Evolutionary conservation across 2,888 invertebrate species (phyloP), one percentile per base, ranked within the genome.

Genomic region (Drosophila kanekoi): DNA sequence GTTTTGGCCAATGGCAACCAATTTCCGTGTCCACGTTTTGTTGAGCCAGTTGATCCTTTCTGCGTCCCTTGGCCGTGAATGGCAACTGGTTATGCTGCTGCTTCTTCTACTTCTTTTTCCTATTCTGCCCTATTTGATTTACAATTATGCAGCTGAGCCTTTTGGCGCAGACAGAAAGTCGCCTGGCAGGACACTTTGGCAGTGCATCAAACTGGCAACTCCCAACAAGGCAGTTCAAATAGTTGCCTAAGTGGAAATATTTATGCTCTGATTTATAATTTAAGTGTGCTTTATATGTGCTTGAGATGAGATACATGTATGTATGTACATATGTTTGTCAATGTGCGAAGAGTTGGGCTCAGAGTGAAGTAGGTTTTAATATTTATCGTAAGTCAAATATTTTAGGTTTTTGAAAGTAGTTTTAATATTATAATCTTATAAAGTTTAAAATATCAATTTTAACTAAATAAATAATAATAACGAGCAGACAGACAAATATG

Each of bases 1-100:
- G 51, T 38, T 68, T 52, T 48, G 57, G 37, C 47, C 63, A 79
- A 58, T 61, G 65, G 68, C 76, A 61, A 79, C 68, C 54, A 69
- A 67, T 62, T 71, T 60, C 51, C 57, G 32, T 13, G 13, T 54
- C 35, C 54, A 40, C 40, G 38, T 8, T 14, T 8, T 38, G 8
- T 38, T 38, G n/a, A 38, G 14, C 9, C 9, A 3, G 5, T 35
- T 28, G 28, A 3, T 23, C 5, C 23, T 23, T 23, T 38, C 28
- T 38, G 38, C 38, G 51, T 38, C 14, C 51, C 2, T 14, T 38
- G 23, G 20, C 16, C 16, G 13, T 13, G 8, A 4, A 49, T 35
- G 37, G n/a, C 16, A 9, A 16, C 32, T 37, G 16, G 13, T 40
- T 33, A 33, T 14, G 20, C 14, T 16, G 13, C 23, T 13, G 10